Evolutionary conservation across 2,797 vertebrate genomes (phyloP).

Genomic region (Anguilla megastoma): DNA sequence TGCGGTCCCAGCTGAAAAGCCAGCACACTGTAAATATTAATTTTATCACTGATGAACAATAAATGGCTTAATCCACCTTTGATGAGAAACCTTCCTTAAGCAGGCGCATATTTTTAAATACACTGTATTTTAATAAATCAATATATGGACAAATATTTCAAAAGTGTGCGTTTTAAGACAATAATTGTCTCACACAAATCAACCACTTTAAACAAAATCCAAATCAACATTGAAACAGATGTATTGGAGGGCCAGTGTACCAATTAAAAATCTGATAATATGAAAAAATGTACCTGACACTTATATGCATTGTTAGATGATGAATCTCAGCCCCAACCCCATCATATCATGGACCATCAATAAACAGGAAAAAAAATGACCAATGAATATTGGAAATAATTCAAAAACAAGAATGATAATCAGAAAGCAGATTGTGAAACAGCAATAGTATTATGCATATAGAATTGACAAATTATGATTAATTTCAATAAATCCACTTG

Average conservation of each 20-base stretch:
- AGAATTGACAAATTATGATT: too few species aligned
- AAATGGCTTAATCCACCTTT: slow-evolving; percentile 17
- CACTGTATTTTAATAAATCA: neutral
- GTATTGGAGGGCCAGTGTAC: neutral
- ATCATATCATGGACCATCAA: too few species aligned
- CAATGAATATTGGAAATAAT: too few species aligned
- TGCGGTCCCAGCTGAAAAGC: slow-evolving; percentile 3
- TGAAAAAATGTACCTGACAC: neutral
- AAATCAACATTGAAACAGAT: neutral
- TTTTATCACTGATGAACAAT: slow-evolving; percentile 32
- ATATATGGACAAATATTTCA: slow-evolving; percentile 11
- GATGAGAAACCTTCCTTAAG: slow-evolving; percentile 15
- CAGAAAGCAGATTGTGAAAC: too few species aligned
- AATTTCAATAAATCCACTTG: neutral
- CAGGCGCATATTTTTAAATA: slow-evolving; percentile 19
- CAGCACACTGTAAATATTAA: slow-evolving; percentile 13
- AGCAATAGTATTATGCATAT: too few species aligned
- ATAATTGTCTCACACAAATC: neutral
- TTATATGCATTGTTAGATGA: neutral
- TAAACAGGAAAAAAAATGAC: too few species aligned
- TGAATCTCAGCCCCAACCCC: too few species aligned
- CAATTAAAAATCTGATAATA: neutral
- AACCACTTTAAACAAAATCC: neutral
- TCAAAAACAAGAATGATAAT: too few species aligned
- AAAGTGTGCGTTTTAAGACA: too few species aligned